Conservation (phyloP, 2,113 vertebrate genomes). For the Delphinus delphis region DNA sequence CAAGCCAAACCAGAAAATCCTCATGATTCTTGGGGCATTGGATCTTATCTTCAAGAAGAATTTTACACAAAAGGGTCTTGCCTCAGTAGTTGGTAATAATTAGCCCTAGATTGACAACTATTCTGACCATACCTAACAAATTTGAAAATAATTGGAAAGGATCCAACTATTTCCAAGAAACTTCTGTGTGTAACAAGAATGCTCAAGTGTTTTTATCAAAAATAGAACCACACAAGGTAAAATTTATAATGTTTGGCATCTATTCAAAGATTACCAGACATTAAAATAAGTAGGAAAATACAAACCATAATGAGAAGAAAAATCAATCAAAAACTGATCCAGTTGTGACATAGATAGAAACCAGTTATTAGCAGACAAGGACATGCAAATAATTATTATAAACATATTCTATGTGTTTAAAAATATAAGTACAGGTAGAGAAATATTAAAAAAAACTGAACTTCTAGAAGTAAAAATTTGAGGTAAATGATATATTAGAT, state of each 20-base stretch:
- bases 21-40: not conserved
- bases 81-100: not conserved
- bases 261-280: not conserved
- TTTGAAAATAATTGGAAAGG: not conserved
- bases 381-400: not conserved
- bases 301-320: not conserved
- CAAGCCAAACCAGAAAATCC: not conserved
- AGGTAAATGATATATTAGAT: not conserved
- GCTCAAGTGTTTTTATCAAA: not conserved
- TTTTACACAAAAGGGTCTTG: not conserved
- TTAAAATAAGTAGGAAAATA: not conserved
- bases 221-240: not conserved
- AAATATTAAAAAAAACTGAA: not conserved
- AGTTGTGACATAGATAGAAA: not conserved
- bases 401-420: not conserved
- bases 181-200: not conserved
- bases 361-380: not conserved
- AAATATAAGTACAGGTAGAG: not conserved
- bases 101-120: not conserved
- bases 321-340: not conserved
- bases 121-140: not conserved
- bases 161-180: not conserved
- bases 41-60: not conserved
- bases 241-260: not conserved
- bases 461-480: not conserved